Percentiles rank a stretch among this genome's conserved stretches.
Conservation (phyloP, 2,113 vertebrate genomes). For the Picathartes gymnocephalus region DNA sequence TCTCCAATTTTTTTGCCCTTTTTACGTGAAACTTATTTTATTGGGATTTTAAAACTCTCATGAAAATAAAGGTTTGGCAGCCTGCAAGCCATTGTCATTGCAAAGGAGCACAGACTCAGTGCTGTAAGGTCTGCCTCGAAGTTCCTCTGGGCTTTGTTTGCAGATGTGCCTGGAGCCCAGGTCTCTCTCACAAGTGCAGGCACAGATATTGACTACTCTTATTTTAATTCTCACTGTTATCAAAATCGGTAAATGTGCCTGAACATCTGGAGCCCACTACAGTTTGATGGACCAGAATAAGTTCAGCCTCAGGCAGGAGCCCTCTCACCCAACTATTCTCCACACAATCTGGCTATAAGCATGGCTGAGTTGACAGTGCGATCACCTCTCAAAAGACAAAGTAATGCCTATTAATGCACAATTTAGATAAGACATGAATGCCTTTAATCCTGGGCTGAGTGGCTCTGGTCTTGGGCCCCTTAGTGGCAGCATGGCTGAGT, state of each 20-base stretch:
- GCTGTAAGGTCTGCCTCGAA: neutral
- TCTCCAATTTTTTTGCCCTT: neutral
- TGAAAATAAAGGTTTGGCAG: neutral
- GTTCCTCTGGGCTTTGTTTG: neutral
- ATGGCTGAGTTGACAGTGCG: accelerated
- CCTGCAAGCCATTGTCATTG: neutral
- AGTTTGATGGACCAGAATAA: neutral
- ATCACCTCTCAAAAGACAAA: neutral
- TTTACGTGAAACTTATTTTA: neutral
- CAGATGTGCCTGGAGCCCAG: neutral
- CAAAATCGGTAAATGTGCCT: accelerated
- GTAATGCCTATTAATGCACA: neutral
- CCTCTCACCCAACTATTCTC: neutral
- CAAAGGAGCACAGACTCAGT: neutral
- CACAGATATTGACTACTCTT: neutral
- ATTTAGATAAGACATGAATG: neutral
- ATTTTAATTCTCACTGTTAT: neutral
- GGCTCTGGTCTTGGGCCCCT: neutral
- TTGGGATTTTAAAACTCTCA: neutral
- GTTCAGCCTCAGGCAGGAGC: neutral
- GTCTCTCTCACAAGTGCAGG: neutral
- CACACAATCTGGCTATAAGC: neutral
- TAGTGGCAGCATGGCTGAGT: neutral
- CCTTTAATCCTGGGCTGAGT: neutral
- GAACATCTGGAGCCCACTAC: neutral